A percentile compares a stretch with the other conserved stretches of the same genome.
Evolutionary conservation across 2,888 invertebrate species (phyloP).

Genomic region (Brassicogethes aeneus): DNA sequence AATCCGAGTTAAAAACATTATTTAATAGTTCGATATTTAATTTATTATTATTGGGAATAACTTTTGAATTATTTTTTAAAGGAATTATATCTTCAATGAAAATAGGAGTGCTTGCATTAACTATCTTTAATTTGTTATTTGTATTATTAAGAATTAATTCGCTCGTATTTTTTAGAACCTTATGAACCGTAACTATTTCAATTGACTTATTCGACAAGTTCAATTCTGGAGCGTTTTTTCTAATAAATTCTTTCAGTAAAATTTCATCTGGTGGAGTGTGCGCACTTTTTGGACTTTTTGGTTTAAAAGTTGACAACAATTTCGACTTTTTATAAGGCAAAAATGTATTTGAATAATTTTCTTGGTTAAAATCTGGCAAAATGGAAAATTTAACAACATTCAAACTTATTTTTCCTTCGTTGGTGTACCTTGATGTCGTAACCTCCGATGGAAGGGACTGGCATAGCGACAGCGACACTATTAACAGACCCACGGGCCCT

Average conservation of each 20-base stretch:
- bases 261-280: no score
- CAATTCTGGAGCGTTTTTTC: constrained; percentile 11
- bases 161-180: neutral
- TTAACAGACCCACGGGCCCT: constrained; percentile 24
- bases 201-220: constrained; percentile 13
- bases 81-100: no score
- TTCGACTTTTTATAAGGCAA: neutral
- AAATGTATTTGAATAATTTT: neutral
- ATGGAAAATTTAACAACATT: no score
- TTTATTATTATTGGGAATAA: no score
- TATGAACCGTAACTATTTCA: constrained; percentile 5
- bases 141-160: neutral
- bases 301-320: neutral
- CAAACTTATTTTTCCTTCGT: constrained; percentile 9
- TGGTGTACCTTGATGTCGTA: constrained; percentile 36
- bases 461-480: constrained; percentile 23
- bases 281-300: no score
- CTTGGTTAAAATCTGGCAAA: no score
- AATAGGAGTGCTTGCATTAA: neutral
- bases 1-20: no score
- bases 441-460: constrained; percentile 26
- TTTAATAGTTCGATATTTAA: no score
- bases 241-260: constrained; percentile 6
- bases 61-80: no score
- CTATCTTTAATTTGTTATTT: constrained; percentile 1